Percentiles rank a stretch among this genome's conserved stretches.
phyloP scores from a whole-genome alignment of 2,113 vertebrate species.

The Muscicapa adusta region DNA sequence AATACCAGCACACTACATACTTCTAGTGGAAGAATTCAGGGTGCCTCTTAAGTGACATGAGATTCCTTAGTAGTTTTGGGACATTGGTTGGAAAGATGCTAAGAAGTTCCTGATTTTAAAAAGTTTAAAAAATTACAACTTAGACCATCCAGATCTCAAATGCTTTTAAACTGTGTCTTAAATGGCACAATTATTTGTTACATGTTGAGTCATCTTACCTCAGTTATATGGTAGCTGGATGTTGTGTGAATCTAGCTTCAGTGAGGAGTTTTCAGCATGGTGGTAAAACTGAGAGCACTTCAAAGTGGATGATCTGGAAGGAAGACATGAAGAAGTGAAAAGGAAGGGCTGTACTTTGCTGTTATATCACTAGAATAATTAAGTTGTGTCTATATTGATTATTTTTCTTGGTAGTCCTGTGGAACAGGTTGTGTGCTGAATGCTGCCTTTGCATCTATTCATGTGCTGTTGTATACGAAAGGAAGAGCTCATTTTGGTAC shows the following conservation, averaged over 20 bases:
- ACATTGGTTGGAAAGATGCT: neutral
- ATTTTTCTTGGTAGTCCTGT: neutral
- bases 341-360: neutral
- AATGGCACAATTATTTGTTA: neutral
- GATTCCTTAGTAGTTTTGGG: neutral
- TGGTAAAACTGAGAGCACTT: neutral
- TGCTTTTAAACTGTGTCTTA: neutral
- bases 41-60: neutral
- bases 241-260: neutral
- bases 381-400: neutral
- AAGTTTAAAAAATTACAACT: too few relatives aligned
- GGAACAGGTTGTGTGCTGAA: neutral
- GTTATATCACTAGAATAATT: neutral
- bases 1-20: neutral
- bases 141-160: neutral
- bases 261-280: neutral
- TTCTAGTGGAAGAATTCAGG: neutral
- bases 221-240: accelerated
- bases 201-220: neutral
- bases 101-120: neutral
- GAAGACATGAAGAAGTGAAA: neutral
- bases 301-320: neutral
- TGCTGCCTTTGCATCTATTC: neutral
- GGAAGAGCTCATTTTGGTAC: neutral
- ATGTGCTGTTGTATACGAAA: accelerated